Evolutionary conservation across 2,888 invertebrate genomes (phyloP), one percentile per base, ranked within the genome.

Genomic region (Amphipyra berbera): DNA sequence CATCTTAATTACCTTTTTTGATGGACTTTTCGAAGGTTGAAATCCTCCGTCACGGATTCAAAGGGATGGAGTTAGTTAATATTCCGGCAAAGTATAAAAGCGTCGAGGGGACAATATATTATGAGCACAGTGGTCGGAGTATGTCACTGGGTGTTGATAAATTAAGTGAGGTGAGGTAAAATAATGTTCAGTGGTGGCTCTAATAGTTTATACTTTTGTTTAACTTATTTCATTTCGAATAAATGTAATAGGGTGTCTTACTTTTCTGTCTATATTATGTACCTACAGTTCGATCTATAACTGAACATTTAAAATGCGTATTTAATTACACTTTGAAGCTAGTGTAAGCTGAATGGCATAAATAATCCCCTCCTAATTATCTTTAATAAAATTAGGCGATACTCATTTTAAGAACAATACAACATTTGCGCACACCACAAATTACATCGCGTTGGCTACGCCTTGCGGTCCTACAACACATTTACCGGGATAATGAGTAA

Each of bases 1-100:
- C 84, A 87, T 89, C 86, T 87, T 89, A 89, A 92, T 92, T 91
- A 88, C 83, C 79, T 84, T 87, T 88, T 79, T 86, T 83, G 87
- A 87, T 86, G 82, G 78, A 88, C 82, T 85, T 87, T 85, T 79
- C 81, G 77, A 80, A 83, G 83, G 83, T 81, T 80, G 67, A 68
- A 76, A 79, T 80, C 80, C 78, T 80, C 55, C 58, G 68, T 81
- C 72, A 75, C 61, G 57, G 66, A 80, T 79, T 83, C 78, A 85
- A 86, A 82, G 82, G 84, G 76, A 79, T 83, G 76, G 78, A 79
- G 69, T 82, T 79, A 82, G 77, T 87, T 86, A 82, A 80, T 85
- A 86, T 88, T 86, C 83, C 58, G 80, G 68, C 74, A 72, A 82
- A 84, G 83, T 84, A 82, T 73, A 80, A 81, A 82, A 86, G 74